Evolutionary conservation across 1,140 invertebrate genomes (phyloP), one percentile per base, ranked within the genome.

Genomic region (Halyomorpha halys): DNA sequence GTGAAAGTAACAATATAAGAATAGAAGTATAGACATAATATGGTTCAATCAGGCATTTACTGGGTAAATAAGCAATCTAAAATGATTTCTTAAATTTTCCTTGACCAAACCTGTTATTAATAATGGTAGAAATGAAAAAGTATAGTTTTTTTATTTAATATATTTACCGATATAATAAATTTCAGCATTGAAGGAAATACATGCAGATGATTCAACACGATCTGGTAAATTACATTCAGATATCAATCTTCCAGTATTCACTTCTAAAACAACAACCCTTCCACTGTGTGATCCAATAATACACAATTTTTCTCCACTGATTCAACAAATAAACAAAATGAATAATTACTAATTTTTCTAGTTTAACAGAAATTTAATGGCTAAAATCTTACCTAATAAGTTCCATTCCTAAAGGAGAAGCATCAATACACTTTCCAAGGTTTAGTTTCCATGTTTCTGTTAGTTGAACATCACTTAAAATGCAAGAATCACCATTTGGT

Each of bases 391-490:
- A 53, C 82, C 72, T 74, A 49, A 71, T 70, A 69, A 72, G 74
- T 67, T 75, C 61, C 68, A 80, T 79, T 65, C 83, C 63, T 63
- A 80, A 75, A 18, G 85, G 83, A 23, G 82, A 82, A 54, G 83
- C 81, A 79, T 89, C 86, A 21, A 89, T 79, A 77, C 86, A 89
- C 72, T 87, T 87, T 60, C 79, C 75, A 59, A 86, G 79, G 73
- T 87, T 72, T 72, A 77, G 80, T 45, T 74, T 77, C 80, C 82
- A 85, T 5, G 73, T 63, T 47, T 73, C 71, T 70, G 66, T 27
- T 4, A 65, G 27, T 39, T 39, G 34, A 13, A 11, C 34, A 39
- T 39, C 13, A 39, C 4, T 39, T 11, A 1, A 6, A 39, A 39
- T 39, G 34, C 4, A 11, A 13, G 11, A 13, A 13, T 39, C 34